Evolutionary conservation across 1,140 invertebrate species (phyloP), one percentile per base, ranked within the genome.

Genomic region (Macrobrachium nipponense): DNA sequence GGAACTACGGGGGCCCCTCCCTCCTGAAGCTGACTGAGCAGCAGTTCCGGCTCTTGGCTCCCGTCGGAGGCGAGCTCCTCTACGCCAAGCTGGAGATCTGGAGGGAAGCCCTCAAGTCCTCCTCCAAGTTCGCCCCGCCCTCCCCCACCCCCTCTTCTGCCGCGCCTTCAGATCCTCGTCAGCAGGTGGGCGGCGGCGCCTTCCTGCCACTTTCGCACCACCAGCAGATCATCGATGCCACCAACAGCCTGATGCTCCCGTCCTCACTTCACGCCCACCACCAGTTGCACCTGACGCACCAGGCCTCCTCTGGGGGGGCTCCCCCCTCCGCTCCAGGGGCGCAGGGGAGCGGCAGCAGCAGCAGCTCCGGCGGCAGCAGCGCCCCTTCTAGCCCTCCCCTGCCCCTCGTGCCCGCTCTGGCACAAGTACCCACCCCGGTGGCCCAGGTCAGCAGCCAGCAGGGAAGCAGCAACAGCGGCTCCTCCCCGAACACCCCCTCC

Each of bases 51-150:
- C 94, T 94, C 87, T 94, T 95, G 91, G 94, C 94, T 90, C 95
- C 95, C 73, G 94, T 95, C 95, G 94, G 95, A 89, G 97, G 97
- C 10, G 95, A 95, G 90, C 96, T 95, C 88, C 91, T 98, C 66
- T 95, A 95, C 91, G 96, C 96, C 60, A 96, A 98, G 90, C 91
- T 98, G 89, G 97, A 98, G 91, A 96, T 98, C 80, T 98, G 97
- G 97, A 97, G 97, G 91, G 95, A 94, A 80, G 95, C 96, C 89
- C 92, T 93, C 89, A 72, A 80, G 51, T 83, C 77, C 23, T 68
- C 59, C 61, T 87, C 73, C 51, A 87, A 77, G 91, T 0, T 77
- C 15, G 73, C 43, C 7, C 72, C 76, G 18, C n/a, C 51, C 72
- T 72, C 81, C 2, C 44, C 51, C 72, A 61, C 81, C 2, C 44